Evolutionary conservation across 2,797 vertebrate genomes (phyloP).

Genomic region (Luscinia luscinia): DNA sequence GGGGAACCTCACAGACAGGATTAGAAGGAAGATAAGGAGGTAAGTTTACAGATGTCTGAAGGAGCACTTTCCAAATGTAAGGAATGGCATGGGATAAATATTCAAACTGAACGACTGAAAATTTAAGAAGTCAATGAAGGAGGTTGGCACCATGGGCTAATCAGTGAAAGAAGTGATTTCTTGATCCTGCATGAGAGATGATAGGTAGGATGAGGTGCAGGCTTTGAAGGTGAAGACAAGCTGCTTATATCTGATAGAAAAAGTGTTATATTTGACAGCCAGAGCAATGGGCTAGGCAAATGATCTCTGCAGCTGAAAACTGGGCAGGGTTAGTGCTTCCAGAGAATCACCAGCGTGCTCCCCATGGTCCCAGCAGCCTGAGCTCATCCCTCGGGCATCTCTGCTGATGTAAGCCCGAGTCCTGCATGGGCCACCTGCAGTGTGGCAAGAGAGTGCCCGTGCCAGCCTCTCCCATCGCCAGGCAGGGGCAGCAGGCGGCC

Average conservation of each 20-base stretch:
- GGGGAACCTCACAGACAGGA: conserved; percentile 12
- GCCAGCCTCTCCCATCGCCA: background rate
- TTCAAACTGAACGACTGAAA: background rate
- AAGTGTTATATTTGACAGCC: conserved; percentile 37
- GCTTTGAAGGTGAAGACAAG: conserved; percentile 61
- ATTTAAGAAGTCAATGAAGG: conserved; percentile 18
- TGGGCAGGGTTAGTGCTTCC: rapidly evolving
- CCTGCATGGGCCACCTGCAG: rapidly evolving
- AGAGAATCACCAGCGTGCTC: rapidly evolving
- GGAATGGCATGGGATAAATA: conserved; percentile 20
- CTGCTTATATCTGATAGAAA: conserved; percentile 54
- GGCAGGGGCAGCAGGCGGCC: conserved; percentile 61
- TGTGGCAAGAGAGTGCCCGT: background rate
- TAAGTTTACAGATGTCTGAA: conserved; percentile 9
- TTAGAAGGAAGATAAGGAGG: conserved; percentile 33
- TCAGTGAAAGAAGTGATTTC: conserved; percentile 29
- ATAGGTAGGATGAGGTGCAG: conserved; percentile 43
- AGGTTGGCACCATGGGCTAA: background rate
- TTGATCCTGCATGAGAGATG: conserved; percentile 7
- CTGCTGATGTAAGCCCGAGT: rapidly evolving
- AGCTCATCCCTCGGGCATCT: background rate
- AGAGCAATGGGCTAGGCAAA: background rate
- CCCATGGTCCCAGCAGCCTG: background rate
- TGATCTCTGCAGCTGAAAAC: background rate
- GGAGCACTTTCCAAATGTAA: conserved; percentile 9